These are phyloP conservation scores for Spialia ferax DNA, from an alignment of 2,888 invertebrate genomes.

Conservation along the genomic window DNA sequence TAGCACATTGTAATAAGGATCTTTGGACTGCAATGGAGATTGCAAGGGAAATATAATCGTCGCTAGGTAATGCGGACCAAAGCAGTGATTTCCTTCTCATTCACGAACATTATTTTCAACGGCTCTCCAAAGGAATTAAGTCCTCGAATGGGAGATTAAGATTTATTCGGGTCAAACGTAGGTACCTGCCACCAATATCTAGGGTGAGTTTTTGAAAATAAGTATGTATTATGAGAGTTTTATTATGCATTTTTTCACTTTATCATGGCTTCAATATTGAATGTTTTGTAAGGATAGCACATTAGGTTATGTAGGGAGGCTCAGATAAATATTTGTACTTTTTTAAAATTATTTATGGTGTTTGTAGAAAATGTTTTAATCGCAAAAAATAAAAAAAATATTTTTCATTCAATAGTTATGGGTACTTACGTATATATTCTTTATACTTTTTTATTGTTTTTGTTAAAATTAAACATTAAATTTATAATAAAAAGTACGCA, in stretches of 20 bases:
- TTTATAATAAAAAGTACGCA: no score
- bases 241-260: no score
- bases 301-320: no score
- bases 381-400: no score
- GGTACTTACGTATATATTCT: no score
- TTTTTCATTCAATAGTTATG: no score
- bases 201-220: neutral
- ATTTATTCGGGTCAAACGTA: conserved; percentile 29
- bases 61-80: conserved; percentile 42
- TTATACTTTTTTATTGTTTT: no score
- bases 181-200: conserved; percentile 7
- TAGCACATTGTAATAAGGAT: neutral
- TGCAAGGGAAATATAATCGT: conserved; percentile 35
- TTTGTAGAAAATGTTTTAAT: no score
- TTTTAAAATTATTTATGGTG: no score
- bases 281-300: no score
- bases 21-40: neutral
- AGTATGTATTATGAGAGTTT: neutral
- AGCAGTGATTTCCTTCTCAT: conserved; percentile 44
- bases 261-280: neutral
- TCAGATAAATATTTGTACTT: no score
- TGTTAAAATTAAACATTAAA: no score
- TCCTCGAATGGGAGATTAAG: conserved; percentile 36
- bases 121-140: conserved; percentile 51
- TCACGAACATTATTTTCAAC: conserved; percentile 44